A percentile compares a stretch with the other conserved stretches of the same genome.
phyloP scores from a whole-genome alignment of 2,888 invertebrate genomes.

The Strigamia maritima region DNA sequence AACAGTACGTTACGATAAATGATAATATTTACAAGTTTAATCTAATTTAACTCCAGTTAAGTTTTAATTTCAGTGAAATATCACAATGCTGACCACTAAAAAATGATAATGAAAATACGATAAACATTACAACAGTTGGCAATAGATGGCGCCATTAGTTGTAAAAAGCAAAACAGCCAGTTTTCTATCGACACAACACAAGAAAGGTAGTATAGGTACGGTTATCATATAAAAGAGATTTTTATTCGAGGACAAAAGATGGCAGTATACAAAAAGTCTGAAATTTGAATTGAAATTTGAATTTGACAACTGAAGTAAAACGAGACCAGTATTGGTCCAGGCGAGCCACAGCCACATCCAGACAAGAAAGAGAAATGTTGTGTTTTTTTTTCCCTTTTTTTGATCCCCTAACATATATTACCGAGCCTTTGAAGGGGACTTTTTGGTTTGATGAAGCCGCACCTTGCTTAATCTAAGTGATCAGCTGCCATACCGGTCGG shows the following conservation, averaged over 20 bases:
- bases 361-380: too few species aligned
- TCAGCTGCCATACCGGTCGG: constrained; percentile 21
- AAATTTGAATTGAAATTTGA: constrained; percentile 5
- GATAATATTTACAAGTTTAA: too few species aligned
- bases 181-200: neutral
- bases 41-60: too few species aligned
- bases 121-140: too few species aligned
- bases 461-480: constrained; percentile 28
- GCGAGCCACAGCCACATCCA: neutral
- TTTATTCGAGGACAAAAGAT: neutral
- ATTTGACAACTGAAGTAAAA: constrained; percentile 2
- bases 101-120: too few species aligned
- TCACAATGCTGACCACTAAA: too few species aligned
- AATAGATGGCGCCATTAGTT: too few species aligned
- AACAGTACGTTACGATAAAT: too few species aligned
- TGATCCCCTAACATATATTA: constrained; percentile 17
- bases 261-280: neutral
- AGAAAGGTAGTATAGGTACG: too few species aligned
- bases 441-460: constrained; percentile 30
- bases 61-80: too few species aligned
- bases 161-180: neutral
- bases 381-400: neutral
- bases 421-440: neutral
- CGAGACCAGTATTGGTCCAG: constrained; percentile 10
- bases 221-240: neutral